Percentiles rank a stretch among this genome's conserved stretches.
Evolutionary conservation across 1,140 invertebrate genomes (phyloP).

Genomic region (Bombus pascuorum): DNA sequence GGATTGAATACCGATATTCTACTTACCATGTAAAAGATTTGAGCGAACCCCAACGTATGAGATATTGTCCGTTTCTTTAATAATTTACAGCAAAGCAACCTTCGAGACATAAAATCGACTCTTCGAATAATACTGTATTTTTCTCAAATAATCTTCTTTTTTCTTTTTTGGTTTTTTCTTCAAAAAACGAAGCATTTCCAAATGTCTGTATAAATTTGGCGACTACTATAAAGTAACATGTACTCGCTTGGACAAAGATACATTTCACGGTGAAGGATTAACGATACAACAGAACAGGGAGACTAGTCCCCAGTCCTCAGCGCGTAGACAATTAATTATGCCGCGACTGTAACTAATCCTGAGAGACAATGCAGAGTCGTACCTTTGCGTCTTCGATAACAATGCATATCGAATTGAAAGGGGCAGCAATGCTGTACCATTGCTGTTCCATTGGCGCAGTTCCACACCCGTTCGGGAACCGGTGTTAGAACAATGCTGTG

Average conservation of each 20-base stretch:
- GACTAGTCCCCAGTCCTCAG: not conserved
- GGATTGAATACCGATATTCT: not conserved
- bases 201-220: too few relatives aligned
- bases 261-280: not conserved
- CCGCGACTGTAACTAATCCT: slow-evolving; percentile 75
- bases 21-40: not conserved
- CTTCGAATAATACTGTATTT: too few relatives aligned
- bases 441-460: slow-evolving; percentile 19
- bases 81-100: too few relatives aligned
- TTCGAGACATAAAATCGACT: too few relatives aligned
- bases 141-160: too few relatives aligned
- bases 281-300: slow-evolving; percentile 7
- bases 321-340: slow-evolving; percentile 76
- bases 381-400: slow-evolving; percentile 74
- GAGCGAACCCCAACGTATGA: not conserved
- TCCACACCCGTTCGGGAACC: slow-evolving; percentile 25
- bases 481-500: slow-evolving; percentile 68
- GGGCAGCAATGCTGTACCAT: slow-evolving; percentile 33
- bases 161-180: too few relatives aligned
- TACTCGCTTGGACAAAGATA: not conserved
- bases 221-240: too few relatives aligned
- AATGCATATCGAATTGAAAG: slow-evolving; percentile 78
- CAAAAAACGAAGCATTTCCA: too few relatives aligned
- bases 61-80: not conserved
- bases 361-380: slow-evolving; percentile 68